Conservation (phyloP, 2,113 vertebrate genomes). For the Rhipidura dahli region DNA sequence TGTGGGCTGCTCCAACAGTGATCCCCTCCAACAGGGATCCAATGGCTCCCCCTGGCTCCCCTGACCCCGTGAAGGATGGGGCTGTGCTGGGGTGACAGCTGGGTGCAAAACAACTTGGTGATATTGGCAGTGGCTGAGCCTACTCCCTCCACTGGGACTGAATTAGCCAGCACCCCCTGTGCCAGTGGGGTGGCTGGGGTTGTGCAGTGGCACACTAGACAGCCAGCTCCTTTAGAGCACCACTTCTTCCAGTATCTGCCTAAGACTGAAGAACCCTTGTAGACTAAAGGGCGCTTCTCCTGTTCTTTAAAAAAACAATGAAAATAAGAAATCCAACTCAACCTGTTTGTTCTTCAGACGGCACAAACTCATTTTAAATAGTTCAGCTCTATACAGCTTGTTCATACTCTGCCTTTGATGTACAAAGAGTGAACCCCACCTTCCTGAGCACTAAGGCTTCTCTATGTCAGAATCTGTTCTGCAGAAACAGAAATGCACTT, state of each 20-base stretch:
- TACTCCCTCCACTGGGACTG: fast-evolving
- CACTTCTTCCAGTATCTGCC: neutral
- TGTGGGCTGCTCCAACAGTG: neutral
- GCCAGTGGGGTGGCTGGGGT: neutral
- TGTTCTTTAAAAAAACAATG: neutral
- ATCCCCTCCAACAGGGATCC: neutral
- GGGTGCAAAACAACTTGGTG: neutral
- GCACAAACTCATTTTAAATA: neutral
- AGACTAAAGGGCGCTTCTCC: neutral
- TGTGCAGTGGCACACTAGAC: neutral
- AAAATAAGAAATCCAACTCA: neutral
- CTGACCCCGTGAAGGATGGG: neutral
- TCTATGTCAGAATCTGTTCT: neutral
- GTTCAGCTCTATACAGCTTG: neutral
- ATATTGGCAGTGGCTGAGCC: neutral
- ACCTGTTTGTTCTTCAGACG: neutral
- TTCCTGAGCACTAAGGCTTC: neutral
- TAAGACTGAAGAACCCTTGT: neutral
- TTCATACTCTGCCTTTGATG: neutral
- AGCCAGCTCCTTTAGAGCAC: neutral
- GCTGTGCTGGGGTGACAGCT: neutral
- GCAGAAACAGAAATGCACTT: neutral
- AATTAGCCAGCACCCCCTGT: neutral
- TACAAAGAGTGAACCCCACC: neutral
- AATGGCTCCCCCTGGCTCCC: neutral